Percentiles rank a stretch among this genome's conserved stretches.
Evolutionary conservation across 1,140 invertebrate species (phyloP).

Genomic region (Helicoverpa zea): DNA sequence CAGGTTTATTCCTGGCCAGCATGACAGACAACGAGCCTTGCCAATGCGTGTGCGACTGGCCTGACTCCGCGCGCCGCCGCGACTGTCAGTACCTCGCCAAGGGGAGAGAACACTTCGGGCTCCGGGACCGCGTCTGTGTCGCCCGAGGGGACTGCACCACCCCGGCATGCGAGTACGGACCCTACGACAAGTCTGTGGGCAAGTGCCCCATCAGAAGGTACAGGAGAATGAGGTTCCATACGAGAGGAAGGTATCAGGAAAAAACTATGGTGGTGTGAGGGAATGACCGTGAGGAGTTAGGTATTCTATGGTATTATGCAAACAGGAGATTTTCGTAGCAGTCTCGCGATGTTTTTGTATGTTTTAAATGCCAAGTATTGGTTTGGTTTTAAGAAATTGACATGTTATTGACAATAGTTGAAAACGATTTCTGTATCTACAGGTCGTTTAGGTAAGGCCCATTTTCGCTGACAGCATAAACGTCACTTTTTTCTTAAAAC

Average conservation of each 20-base stretch:
- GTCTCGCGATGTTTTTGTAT: background rate
- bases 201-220: constrained; percentile 88
- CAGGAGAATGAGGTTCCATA: constrained; percentile 62
- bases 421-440: no score
- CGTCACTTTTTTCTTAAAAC: no score
- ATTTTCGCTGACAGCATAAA: no score
- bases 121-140: constrained; percentile 91
- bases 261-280: constrained; percentile 55
- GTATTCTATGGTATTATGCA: constrained; percentile 21
- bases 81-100: constrained; percentile 90
- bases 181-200: constrained; percentile 88
- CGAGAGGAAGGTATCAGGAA: constrained; percentile 56
- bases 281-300: background rate
- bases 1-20: constrained; percentile 89
- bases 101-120: constrained; percentile 90
- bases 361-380: background rate
- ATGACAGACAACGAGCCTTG: constrained; percentile 88
- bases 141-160: constrained; percentile 88
- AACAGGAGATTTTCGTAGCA: background rate
- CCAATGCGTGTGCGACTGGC: constrained; percentile 89
- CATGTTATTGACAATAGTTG: no score
- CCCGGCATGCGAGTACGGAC: constrained; percentile 90
- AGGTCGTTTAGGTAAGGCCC: no score
- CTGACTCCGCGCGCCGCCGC: constrained; percentile 85
- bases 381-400: no score